These are phyloP conservation scores for Leptinotarsa tumamoca DNA, from an alignment of 2,888 invertebrate genomes.

Conservation along the genomic window DNA sequence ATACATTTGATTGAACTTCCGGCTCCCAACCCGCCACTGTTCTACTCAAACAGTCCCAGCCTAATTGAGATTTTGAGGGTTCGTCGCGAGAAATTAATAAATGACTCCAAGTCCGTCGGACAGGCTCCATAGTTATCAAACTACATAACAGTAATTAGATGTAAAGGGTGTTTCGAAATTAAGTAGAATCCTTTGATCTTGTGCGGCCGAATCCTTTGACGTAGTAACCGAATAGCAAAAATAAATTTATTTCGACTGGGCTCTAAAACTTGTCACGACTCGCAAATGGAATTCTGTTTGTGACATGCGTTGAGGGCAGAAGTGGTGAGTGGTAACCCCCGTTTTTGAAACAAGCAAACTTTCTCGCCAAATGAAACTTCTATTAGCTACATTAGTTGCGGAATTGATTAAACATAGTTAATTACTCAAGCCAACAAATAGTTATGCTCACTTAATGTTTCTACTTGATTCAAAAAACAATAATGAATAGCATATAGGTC, in stretches of 20 bases:
- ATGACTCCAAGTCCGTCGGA: slow-evolving; percentile 28
- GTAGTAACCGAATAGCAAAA: slow-evolving; percentile 5
- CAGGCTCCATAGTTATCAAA: slow-evolving; percentile 14
- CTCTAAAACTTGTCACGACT: slow-evolving; percentile 3
- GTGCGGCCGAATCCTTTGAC: slow-evolving; percentile 2
- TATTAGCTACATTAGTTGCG: slow-evolving; percentile 2
- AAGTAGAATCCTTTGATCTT: slow-evolving; percentile 19
- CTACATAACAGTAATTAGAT: slow-evolving; percentile 19
- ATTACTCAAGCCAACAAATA: slow-evolving; percentile 4
- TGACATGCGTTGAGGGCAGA: slow-evolving; percentile 4
- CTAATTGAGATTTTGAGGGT: slow-evolving; percentile 36
- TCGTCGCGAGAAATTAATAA: slow-evolving; percentile 34
- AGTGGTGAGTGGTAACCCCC: not conserved
- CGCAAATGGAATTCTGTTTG: slow-evolving; percentile 17
- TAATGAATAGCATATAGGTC: not conserved
- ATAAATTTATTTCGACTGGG: slow-evolving; percentile 8
- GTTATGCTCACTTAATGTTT: not conserved
- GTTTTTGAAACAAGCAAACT: slow-evolving; percentile 19
- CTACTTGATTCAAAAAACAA: not conserved
- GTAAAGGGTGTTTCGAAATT: slow-evolving; percentile 20
- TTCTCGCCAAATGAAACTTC: slow-evolving; percentile 3
- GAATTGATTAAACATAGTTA: slow-evolving; percentile 6
- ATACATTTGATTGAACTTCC: too few species aligned
- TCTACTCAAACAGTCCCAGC: slow-evolving; percentile 26
- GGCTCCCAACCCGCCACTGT: too few species aligned